Conservation (phyloP, 1,140 invertebrate species). For the Platyura marginata region DNA sequence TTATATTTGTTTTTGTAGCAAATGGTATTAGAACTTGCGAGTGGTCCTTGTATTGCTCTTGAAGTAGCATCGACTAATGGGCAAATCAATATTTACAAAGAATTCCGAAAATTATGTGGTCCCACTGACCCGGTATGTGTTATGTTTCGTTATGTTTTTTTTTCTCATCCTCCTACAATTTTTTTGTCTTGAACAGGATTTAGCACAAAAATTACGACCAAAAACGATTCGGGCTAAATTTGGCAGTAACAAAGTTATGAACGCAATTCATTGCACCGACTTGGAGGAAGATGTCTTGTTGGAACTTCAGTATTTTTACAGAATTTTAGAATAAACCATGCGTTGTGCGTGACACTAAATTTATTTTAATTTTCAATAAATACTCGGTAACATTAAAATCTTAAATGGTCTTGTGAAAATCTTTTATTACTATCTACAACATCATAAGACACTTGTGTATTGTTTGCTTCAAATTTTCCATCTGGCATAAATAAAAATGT, state of each 20-base stretch:
- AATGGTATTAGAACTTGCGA: conserved; percentile 64
- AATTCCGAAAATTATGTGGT: conserved; percentile 69
- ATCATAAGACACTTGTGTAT: too few relatives aligned
- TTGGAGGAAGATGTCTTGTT: conserved; percentile 66
- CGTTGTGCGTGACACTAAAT: too few relatives aligned
- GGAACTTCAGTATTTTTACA: conserved; percentile 70
- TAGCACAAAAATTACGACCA: conserved; percentile 62
- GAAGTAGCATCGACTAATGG: conserved; percentile 52
- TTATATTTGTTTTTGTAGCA: conserved; percentile 26
- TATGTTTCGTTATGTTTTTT: too few relatives aligned
- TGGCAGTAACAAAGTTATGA: conserved; percentile 64
- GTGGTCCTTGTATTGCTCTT: conserved; percentile 69
- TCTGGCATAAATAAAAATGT: too few relatives aligned
- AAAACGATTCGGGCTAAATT: conserved; percentile 67
- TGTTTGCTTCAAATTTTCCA: too few relatives aligned
- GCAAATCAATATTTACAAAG: conserved; percentile 30
- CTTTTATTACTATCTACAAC: too few relatives aligned
- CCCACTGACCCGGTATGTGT: conserved; percentile 63
- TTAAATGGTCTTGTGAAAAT: too few relatives aligned
- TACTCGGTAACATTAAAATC: too few relatives aligned
- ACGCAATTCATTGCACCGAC: conserved; percentile 87
- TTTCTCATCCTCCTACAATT: background rate
- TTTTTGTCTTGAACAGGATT: too few relatives aligned
- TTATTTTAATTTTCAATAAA: too few relatives aligned
- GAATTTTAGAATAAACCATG: conserved; percentile 30